These are phyloP conservation scores for Anneissia japonica DNA, from an alignment of 35 echinoderm and acorn worm species.

Conservation along the genomic window DNA sequence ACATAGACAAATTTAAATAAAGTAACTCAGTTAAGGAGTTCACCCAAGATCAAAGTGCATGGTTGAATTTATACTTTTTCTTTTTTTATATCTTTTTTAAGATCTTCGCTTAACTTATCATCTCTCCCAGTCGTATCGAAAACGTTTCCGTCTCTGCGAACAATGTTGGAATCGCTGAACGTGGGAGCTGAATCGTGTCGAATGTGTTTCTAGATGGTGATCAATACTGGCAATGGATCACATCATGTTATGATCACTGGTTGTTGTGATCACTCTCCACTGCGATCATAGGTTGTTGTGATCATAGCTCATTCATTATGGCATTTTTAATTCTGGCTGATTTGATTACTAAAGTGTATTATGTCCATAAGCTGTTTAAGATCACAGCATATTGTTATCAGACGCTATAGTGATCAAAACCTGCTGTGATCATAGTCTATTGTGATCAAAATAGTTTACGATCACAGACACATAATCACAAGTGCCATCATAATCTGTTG, in stretches of 20 bases:
- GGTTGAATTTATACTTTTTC: background rate
- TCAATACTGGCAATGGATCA: background rate
- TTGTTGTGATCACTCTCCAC: background rate
- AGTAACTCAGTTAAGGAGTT: no score
- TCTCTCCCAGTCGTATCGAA: constrained; percentile 51
- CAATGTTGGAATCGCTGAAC: constrained; percentile 70
- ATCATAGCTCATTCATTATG: constrained; percentile 3
- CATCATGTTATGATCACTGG: background rate
- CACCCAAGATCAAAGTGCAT: background rate
- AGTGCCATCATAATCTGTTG: no score
- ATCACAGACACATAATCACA: no score
- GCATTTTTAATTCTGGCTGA: background rate
- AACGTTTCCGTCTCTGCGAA: constrained; percentile 62
- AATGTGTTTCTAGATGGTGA: background rate
- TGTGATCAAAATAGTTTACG: background rate
- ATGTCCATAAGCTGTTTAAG: no score
- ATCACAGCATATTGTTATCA: no score
- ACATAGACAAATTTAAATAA: background rate
- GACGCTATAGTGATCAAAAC: no score
- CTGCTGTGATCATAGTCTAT: no score
- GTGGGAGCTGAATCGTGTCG: constrained; percentile 11
- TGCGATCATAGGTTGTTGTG: background rate
- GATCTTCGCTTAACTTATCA: constrained; percentile 39
- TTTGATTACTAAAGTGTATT: background rate
- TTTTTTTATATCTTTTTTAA: constrained; percentile 22